Evolutionary conservation across 2,113 vertebrate species (phyloP), one percentile per base, ranked within the genome.

Genomic region (Himantopus leucocephalus): DNA sequence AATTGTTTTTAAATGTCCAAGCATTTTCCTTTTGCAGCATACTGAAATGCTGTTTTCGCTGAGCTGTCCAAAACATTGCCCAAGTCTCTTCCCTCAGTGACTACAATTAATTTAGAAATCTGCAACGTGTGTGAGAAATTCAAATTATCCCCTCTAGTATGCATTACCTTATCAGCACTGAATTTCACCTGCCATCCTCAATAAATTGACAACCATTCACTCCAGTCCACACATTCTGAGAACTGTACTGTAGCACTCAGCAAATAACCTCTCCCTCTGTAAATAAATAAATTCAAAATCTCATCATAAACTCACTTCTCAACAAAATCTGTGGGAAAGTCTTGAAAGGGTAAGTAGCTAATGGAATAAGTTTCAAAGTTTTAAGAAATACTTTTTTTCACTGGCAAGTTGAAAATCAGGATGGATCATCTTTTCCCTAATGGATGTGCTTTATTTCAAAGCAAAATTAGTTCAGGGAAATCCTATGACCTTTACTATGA

Each of bases 71-170:
- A 88, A 94, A 79, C 22, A 37, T 10, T 67, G 53, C 20, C 45
- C 34, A 88, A 77, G 22, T 53, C 14, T 79, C 58, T 88, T 74
- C 47, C 18, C 43, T 83, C 45, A 23, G 34, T 53, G 47, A 50
- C 29, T 74, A 76, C 37, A 96, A 84, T 92, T 89, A 89, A 94
- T 87, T 91, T 73, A 85, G 58, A 92, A 94, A 92, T 39, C 62
- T 91, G 64, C 50, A 91, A 59, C 3, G 8, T 39, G 34, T 56
- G 21, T 73, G 24, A 95, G 79, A 91, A 92, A 93, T 72, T 80
- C 50, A 80, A 70, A 92, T 96, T 39, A 90, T 71, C 35, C 27
- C 37, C 27, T 82, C 47, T 41, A 83, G 74, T 11, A 71, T 66
- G 62, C 82, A 90, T 60, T 81, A 80, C 39, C 55, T 66, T 82